Evolutionary conservation across 1,140 invertebrate species (phyloP).

Genomic region (Chironomus striatipennis): DNA sequence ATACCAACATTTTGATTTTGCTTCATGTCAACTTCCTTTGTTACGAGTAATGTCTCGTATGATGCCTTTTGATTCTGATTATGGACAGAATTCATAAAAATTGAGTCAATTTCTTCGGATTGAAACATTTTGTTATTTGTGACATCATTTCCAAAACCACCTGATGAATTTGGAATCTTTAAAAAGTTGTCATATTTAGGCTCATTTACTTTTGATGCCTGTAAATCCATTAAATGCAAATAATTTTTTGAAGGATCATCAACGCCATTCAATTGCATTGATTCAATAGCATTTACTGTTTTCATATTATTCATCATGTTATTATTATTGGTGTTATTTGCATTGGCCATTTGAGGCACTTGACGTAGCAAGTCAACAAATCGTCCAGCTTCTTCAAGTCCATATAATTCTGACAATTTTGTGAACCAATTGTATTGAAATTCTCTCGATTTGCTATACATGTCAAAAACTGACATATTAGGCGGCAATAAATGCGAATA

Average conservation of each 20-base stretch:
- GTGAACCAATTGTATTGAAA: slow-evolving; percentile 39
- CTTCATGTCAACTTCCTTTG: neutral
- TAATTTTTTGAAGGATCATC: slow-evolving; percentile 18
- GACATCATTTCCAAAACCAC: neutral
- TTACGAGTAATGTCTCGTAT: neutral
- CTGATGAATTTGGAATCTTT: slow-evolving; percentile 5
- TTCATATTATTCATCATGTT: neutral
- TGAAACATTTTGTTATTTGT: neutral
- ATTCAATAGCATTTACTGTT: neutral
- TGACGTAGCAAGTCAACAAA: neutral
- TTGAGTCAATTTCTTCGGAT: neutral
- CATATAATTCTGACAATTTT: slow-evolving; percentile 32
- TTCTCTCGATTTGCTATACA: slow-evolving; percentile 38
- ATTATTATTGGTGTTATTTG: neutral
- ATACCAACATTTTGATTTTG: neutral
- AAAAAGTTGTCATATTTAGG: neutral
- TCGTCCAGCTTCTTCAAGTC: neutral
- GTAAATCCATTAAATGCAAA: neutral
- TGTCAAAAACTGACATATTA: slow-evolving; percentile 39
- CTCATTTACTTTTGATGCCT: neutral
- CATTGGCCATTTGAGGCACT: neutral
- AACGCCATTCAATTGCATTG: neutral
- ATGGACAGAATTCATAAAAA: slow-evolving; percentile 6
- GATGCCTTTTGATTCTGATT: neutral
- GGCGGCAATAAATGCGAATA: slow-evolving; percentile 34